phyloP scores from a whole-genome alignment of 2,113 vertebrate genomes.

The Entelurus aequoreus region DNA sequence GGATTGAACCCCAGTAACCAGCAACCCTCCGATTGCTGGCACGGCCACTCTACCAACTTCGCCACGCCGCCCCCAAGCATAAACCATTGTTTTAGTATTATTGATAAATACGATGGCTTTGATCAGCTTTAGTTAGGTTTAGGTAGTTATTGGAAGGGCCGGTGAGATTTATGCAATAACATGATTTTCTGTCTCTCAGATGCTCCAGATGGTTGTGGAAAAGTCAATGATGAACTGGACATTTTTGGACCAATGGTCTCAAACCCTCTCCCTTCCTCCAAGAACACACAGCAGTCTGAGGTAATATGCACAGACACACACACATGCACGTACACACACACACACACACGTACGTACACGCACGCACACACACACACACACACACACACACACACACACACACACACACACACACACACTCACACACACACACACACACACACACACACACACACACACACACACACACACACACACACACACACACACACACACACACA shows the following conservation, averaged over 20 bases:
- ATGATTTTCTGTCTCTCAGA: slow-evolving; percentile 66
- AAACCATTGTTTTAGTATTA: too few species aligned
- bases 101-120: too few species aligned
- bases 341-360: neutral
- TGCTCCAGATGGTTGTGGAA: slow-evolving; percentile 75
- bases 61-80: too few species aligned
- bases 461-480: slow-evolving; percentile 16
- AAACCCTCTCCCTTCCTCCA: slow-evolving; percentile 85
- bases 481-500: slow-evolving; percentile 25
- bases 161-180: neutral
- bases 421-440: slow-evolving; percentile 10
- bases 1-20: too few species aligned
- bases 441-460: slow-evolving; percentile 24
- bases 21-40: too few species aligned
- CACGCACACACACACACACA: slow-evolving; percentile 18
- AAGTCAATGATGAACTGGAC: slow-evolving; percentile 84
- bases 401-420: slow-evolving; percentile 5
- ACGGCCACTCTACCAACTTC: too few species aligned
- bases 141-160: neutral
- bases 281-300: slow-evolving; percentile 56
- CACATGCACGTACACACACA: slow-evolving; percentile 22
- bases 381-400: slow-evolving; percentile 20
- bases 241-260: slow-evolving; percentile 98
- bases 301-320: slow-evolving; percentile 35
- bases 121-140: too few species aligned